Evolutionary conservation across 2,113 vertebrate species (phyloP).

Genomic region (Apus apus): DNA sequence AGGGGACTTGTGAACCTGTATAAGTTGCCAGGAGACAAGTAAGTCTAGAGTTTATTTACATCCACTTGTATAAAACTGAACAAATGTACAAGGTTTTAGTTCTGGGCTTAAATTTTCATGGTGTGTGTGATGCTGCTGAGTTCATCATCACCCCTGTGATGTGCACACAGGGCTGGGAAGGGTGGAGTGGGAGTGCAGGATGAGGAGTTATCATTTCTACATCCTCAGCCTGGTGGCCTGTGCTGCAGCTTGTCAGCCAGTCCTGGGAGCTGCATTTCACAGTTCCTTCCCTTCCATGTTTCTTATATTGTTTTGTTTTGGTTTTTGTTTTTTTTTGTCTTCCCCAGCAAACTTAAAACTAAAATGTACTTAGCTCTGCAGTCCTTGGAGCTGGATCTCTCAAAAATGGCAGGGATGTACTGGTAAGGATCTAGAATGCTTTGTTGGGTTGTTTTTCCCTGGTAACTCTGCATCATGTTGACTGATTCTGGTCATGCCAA

Average conservation of each 20-base stretch:
- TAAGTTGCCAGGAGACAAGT: conserved; percentile 97
- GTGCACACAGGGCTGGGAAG: background rate
- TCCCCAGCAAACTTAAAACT: conserved; percentile 92
- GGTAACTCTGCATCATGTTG: fast-evolving
- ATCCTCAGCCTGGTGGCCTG: background rate
- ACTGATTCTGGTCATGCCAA: background rate
- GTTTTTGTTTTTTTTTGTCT: background rate
- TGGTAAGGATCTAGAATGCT: conserved; percentile 75
- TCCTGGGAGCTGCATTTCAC: background rate
- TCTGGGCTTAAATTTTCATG: background rate
- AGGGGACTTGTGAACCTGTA: conserved; percentile 96
- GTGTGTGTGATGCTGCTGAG: background rate
- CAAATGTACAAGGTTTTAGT: background rate
- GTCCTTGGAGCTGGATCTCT: conserved; percentile 94
- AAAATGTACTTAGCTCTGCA: conserved; percentile 98
- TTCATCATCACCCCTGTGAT: fast-evolving
- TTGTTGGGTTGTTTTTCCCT: background rate
- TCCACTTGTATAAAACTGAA: fast-evolving
- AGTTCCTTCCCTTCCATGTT: background rate
- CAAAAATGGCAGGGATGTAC: conserved; percentile 98
- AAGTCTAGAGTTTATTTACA: conserved; percentile 58
- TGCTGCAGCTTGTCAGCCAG: background rate
- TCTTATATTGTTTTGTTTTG: background rate
- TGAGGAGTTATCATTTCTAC: background rate
- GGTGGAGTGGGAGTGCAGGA: background rate